Percentiles rank a stretch among this genome's conserved stretches.
These are phyloP conservation scores for Dipodomys merriami DNA, from an alignment of 2,113 vertebrate genomes.

Conservation along the genomic window DNA sequence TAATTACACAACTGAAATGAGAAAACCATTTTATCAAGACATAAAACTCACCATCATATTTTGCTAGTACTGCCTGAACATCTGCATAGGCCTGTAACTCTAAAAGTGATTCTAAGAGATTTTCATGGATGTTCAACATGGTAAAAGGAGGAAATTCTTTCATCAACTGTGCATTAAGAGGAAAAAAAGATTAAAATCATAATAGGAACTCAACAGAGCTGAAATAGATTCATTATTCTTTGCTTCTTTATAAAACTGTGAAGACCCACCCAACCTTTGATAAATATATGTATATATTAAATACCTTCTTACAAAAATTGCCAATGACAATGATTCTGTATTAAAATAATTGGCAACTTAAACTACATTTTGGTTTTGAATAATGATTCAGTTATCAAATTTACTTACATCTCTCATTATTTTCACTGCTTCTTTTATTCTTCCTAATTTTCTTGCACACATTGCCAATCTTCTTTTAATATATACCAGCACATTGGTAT, in stretches of 20 bases:
- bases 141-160: conserved; percentile 98
- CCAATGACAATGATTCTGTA: conserved; percentile 29
- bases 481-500: conserved; percentile 97
- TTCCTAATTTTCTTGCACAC: conserved; percentile 98
- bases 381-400: conserved; percentile 13
- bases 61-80: conserved; percentile 98
- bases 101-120: conserved; percentile 96
- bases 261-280: conserved; percentile 14
- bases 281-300: not conserved
- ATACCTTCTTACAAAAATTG: conserved; percentile 36
- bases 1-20: conserved; percentile 2
- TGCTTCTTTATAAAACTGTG: conserved; percentile 49
- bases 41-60: conserved; percentile 94
- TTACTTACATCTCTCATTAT: conserved; percentile 99
- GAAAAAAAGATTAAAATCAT: conserved; percentile 68
- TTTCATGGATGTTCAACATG: conserved; percentile 99
- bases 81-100: conserved; percentile 99
- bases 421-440: conserved; percentile 98
- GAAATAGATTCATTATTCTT: conserved; percentile 48
- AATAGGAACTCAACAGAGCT: conserved; percentile 42
- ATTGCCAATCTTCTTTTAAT: conserved; percentile 98
- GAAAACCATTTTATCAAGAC: conserved; percentile 2
- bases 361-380: conserved; percentile 58
- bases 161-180: conserved; percentile 92
- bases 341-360: conserved; percentile 56